These are phyloP conservation scores for Oncorhynchus mykiss DNA, from an alignment of 2,113 vertebrate species.

Conservation along the genomic window DNA sequence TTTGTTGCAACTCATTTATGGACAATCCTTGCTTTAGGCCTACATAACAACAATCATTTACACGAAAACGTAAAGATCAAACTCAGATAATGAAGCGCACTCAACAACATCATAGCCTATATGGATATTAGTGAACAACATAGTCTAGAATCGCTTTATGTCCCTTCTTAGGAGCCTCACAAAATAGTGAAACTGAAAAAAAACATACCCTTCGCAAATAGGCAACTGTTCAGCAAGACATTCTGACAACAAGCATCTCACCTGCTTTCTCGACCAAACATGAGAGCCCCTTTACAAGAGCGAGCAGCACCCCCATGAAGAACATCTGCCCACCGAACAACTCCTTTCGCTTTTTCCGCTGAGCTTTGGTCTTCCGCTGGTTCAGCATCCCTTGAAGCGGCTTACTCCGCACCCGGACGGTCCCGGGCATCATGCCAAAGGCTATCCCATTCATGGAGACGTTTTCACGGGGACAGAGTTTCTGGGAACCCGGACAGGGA, in stretches of 20 bases:
- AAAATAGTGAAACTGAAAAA: too few relatives aligned
- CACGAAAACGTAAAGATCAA: not conserved
- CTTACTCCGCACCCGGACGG: constrained; percentile 11
- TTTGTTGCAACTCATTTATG: not conserved
- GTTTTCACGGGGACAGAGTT: not conserved
- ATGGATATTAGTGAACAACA: too few relatives aligned
- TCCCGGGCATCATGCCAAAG: constrained; percentile 33
- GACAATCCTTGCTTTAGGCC: not conserved
- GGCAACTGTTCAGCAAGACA: not conserved
- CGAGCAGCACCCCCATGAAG: constrained; percentile 67
- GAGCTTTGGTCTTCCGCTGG: constrained; percentile 62
- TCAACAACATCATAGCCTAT: too few relatives aligned
- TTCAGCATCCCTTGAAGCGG: constrained; percentile 61
- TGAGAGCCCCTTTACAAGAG: constrained; percentile 67
- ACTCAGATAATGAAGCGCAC: not conserved
- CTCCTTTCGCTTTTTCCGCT: constrained; percentile 69
- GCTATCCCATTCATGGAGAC: constrained; percentile 46
- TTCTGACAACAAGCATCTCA: constrained; percentile 56
- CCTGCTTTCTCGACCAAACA: constrained; percentile 67
- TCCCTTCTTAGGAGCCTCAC: too few relatives aligned
- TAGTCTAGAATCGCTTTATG: too few relatives aligned
- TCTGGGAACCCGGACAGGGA: not conserved
- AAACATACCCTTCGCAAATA: too few relatives aligned
- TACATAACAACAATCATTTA: not conserved
- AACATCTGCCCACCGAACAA: constrained; percentile 77